These are phyloP conservation scores for Proterorhinus semilunaris DNA, from an alignment of 2,113 vertebrate species.

Conservation along the genomic window DNA sequence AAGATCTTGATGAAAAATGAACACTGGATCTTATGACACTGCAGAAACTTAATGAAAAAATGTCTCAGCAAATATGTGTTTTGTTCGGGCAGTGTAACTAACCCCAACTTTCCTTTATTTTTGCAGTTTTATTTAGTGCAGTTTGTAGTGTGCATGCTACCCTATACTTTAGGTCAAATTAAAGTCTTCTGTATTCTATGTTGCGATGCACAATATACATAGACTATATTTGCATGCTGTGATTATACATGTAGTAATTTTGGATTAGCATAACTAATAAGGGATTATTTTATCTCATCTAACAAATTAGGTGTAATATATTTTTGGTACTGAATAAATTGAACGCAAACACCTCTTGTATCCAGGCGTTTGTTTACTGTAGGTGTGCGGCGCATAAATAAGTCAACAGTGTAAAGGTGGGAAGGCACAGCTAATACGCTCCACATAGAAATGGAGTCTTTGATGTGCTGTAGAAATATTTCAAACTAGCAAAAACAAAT, in stretches of 20 bases:
- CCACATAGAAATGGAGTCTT: slow-evolving; percentile 3
- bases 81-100: too few relatives aligned
- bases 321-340: not conserved
- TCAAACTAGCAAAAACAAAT: slow-evolving; percentile 1
- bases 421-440: not conserved
- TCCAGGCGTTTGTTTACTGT: slow-evolving; percentile 6
- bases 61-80: too few relatives aligned
- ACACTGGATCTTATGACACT: too few relatives aligned
- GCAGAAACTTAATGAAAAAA: too few relatives aligned
- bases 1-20: too few relatives aligned
- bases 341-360: slow-evolving; percentile 1
- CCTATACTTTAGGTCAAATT: too few relatives aligned
- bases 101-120: too few relatives aligned
- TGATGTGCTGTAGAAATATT: slow-evolving; percentile 7
- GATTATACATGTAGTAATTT: not conserved
- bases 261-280: not conserved
- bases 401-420: not conserved
- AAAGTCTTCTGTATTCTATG: not conserved
- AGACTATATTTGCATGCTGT: not conserved
- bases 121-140: too few relatives aligned
- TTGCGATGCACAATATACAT: not conserved
- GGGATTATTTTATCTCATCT: not conserved
- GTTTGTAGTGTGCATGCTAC: too few relatives aligned
- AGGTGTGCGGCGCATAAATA: slow-evolving; percentile 4
- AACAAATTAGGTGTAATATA: slow-evolving; percentile 4